Conservation (phyloP, 2,113 vertebrate genomes). For the Urocynchramus pylzowi region DNA sequence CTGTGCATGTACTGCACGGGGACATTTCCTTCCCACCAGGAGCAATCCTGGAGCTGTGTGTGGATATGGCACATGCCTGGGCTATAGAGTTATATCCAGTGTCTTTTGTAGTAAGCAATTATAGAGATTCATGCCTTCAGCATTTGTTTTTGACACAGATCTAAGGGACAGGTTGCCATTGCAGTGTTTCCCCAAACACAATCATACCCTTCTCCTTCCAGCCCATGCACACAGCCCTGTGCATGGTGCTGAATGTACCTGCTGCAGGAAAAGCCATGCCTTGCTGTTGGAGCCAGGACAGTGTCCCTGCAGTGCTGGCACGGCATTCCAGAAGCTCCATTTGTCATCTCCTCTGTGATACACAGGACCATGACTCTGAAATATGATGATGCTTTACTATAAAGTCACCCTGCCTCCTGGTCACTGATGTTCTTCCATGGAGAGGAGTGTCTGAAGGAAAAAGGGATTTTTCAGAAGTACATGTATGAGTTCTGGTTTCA, state of each 20-base stretch:
- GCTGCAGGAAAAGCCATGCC: neutral
- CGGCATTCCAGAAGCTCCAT: neutral
- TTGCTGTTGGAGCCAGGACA: neutral
- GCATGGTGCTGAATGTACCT: neutral
- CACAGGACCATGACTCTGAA: neutral
- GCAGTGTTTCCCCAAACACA: neutral
- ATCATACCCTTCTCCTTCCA: neutral
- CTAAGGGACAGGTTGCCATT: neutral
- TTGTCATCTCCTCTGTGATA: neutral
- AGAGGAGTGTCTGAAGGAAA: neutral
- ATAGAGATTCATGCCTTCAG: too few species aligned
- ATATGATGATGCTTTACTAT: neutral
- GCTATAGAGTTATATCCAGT: neutral
- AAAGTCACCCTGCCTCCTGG: neutral
- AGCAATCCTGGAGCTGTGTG: too few species aligned
- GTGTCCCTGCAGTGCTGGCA: neutral
- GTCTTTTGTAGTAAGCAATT: neutral
- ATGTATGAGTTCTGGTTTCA: accelerated
- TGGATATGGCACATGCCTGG: neutral
- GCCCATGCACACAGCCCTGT: accelerated
- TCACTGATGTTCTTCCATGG: neutral
- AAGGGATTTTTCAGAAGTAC: neutral
- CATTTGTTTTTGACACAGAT: neutral
- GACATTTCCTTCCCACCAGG: neutral
- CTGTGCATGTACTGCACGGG: neutral